Evolutionary conservation across 1,140 invertebrate species (phyloP), one percentile per base, ranked within the genome.

Genomic region (Teleopsis dalmanni): DNA sequence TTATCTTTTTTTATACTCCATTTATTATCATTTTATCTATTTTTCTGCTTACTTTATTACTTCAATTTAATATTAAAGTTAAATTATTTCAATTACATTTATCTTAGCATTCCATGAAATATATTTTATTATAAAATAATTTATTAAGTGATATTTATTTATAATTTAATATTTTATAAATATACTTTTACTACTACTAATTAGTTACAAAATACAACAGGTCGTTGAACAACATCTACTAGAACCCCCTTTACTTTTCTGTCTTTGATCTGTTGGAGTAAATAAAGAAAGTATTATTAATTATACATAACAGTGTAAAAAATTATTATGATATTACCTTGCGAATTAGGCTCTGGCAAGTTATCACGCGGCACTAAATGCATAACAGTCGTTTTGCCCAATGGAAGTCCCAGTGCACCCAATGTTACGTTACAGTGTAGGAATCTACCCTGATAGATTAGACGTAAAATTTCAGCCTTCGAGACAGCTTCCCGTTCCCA

Each of bases 361-460:
- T 96, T 97, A 79, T 99, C 96, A 75, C 96, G 82, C 56, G 95
- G 93, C 66, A 99, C 95, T 59, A 99, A 83, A 80, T 99, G 96
- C 96, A 99, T 99, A 62, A 98, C 96, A 69, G 94, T 96, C 57
- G 95, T 98, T 76, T 94, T 95, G 57, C 93, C 94, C 58, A 90
- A 83, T 53, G 93, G 92, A 71, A 98, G 82, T 64, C 93, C 93
- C 62, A 99, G 81, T 57, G 95, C 95, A 70, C 91, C 92, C 65
- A 98, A 81, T 58, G 95, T 98, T 60, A 99, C 95, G 78, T 97
- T 98, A 75, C 95, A 96, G 79, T 98, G 95, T 62, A 99, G 80
- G 81, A 99, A 98, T 60, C 95, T 82, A 53, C 96, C 96, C 79
- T 99, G 96, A 78, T 98, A 99, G 71, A 99, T 99, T 66, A 99